These are phyloP conservation scores for Antidorcas marsupialis DNA, from an alignment of 2,113 vertebrate species.

Conservation along the genomic window DNA sequence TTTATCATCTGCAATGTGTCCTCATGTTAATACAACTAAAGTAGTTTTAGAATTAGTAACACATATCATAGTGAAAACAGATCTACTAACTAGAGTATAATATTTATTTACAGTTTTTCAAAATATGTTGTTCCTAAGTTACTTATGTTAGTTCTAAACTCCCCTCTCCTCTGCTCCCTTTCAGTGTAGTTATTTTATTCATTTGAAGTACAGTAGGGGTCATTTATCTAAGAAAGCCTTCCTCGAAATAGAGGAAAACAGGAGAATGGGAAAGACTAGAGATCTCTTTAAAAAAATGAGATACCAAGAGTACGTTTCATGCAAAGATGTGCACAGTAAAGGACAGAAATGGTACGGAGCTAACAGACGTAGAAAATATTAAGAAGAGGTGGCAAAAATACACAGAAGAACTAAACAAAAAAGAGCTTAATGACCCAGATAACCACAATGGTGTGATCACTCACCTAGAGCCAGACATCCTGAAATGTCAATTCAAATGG, in stretches of 20 bases:
- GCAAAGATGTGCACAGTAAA: not conserved
- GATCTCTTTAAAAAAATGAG: not conserved
- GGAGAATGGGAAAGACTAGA: not conserved
- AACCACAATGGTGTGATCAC: not conserved
- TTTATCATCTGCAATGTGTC: not conserved
- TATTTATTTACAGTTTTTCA: not conserved
- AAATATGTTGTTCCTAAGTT: not conserved
- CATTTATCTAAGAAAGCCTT: not conserved
- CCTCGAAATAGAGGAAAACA: not conserved
- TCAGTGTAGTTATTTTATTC: not conserved
- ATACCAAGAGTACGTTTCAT: not conserved
- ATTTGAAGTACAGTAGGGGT: not conserved
- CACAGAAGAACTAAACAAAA: not conserved
- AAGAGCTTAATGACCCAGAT: not conserved
- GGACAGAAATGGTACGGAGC: not conserved
- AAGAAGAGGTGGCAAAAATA: not conserved
- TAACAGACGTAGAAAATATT: not conserved
- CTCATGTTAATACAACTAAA: not conserved
- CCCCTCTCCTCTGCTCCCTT: rapidly evolving
- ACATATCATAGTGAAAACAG: not conserved
- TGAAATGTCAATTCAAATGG: not conserved
- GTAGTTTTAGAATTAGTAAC: not conserved
- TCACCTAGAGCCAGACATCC: not conserved
- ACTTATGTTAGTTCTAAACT: not conserved
- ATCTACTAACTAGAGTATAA: not conserved